These are phyloP conservation scores for Drosophila neutralis DNA, from an alignment of 2,888 invertebrate species.

Conservation along the genomic window DNA sequence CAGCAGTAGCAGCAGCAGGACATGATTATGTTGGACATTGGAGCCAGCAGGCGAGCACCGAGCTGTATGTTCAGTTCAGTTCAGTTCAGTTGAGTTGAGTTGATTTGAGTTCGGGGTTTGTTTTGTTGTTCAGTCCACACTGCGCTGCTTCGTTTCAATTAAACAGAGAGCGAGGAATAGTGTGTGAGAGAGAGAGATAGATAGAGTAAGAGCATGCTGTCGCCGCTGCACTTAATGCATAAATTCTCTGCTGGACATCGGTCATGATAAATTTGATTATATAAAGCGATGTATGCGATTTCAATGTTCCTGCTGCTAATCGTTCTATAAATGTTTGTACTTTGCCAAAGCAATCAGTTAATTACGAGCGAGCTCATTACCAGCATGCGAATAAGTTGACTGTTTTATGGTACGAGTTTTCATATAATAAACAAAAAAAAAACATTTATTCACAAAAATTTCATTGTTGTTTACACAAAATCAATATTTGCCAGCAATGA, in stretches of 20 bases:
- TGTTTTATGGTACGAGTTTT: not conserved
- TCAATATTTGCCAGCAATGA: not conserved
- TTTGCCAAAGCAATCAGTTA: slow-evolving; percentile 10
- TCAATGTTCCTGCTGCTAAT: slow-evolving; percentile 46
- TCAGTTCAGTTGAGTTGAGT: not conserved
- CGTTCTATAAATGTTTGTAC: slow-evolving; percentile 21
- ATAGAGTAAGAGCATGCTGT: slow-evolving; percentile 25
- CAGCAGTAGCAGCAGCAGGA: slow-evolving; percentile 44
- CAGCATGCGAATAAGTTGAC: not conserved
- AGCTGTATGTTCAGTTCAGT: not conserved
- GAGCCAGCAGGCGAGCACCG: slow-evolving; percentile 35
- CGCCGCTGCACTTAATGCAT: slow-evolving; percentile 76
- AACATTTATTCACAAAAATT: not conserved
- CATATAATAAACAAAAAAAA: not conserved
- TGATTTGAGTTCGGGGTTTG: slow-evolving; percentile 8
- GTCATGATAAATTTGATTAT: slow-evolving; percentile 58
- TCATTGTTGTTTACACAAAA: not conserved
- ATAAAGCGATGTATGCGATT: slow-evolving; percentile 30
- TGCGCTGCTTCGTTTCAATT: slow-evolving; percentile 70
- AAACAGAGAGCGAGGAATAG: slow-evolving; percentile 51
- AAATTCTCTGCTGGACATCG: slow-evolving; percentile 78
- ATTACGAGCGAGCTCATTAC: slow-evolving; percentile 6
- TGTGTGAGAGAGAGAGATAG: not conserved
- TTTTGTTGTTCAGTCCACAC: slow-evolving; percentile 28
- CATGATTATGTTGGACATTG: slow-evolving; percentile 75